Evolutionary conservation across 2,797 vertebrate species (phyloP).

Genomic region (Gymnocypris eckloni): DNA sequence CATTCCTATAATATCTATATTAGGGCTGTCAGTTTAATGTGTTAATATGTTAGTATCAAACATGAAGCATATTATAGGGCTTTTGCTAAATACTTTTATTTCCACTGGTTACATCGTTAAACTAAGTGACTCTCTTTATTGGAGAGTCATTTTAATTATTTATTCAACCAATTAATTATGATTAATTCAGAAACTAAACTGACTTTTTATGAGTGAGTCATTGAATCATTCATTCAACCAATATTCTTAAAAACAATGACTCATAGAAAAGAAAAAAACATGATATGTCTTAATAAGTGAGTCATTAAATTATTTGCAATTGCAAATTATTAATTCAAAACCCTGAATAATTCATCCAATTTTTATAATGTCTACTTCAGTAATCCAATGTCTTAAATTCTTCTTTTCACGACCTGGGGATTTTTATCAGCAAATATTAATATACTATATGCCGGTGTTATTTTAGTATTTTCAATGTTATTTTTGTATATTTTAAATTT

Average conservation of each 20-base stretch:
- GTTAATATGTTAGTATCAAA: not conserved
- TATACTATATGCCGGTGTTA: not conserved
- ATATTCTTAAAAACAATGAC: not conserved
- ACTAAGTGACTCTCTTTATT: not conserved
- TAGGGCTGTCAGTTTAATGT: not conserved
- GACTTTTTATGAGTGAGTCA: not conserved
- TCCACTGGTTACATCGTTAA: not conserved
- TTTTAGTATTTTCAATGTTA: not conserved
- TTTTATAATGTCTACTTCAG: not conserved
- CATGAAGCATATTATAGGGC: not conserved
- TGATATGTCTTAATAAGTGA: not conserved
- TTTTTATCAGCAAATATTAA: not conserved
- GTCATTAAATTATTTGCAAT: not conserved
- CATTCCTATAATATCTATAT: not conserved
- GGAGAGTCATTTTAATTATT: not conserved
- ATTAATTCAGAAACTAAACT: not conserved
- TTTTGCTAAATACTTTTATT: not conserved
- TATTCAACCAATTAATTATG: not conserved
- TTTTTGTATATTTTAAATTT: not conserved
- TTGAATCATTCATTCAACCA: not conserved
- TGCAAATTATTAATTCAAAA: not conserved
- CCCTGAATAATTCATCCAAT: not conserved
- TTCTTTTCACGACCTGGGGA: not conserved
- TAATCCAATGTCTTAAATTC: not conserved
- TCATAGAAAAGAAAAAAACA: not conserved